Conservation (phyloP, 2,113 vertebrate species). For the Neofelis nebulosa region DNA sequence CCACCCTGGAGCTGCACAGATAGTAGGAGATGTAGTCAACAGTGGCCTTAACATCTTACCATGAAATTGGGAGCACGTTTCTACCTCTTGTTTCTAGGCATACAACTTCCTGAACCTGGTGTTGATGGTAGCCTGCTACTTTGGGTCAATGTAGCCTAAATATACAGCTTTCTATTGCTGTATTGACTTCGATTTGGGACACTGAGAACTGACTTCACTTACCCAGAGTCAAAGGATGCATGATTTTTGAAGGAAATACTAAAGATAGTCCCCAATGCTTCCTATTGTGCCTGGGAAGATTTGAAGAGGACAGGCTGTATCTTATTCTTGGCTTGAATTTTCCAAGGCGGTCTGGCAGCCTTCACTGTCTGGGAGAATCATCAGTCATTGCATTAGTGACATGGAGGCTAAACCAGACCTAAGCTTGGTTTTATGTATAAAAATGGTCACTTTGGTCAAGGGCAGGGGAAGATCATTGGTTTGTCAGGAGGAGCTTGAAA, state of each 20-base stretch:
- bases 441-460: not conserved
- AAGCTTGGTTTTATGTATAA: not conserved
- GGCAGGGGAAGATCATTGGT: accelerated
- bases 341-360: not conserved
- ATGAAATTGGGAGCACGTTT: not conserved
- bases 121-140: not conserved
- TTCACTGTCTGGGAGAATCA: not conserved
- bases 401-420: not conserved
- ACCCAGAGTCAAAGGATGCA: not conserved
- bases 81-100: not conserved
- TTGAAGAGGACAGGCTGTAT: not conserved
- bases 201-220: not conserved
- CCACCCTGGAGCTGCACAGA: too few relatives aligned
- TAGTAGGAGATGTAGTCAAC: not conserved
- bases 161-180: not conserved
- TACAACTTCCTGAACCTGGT: not conserved
- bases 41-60: not conserved
- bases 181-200: not conserved
- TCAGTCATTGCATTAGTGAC: not conserved
- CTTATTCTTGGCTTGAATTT: constrained; percentile 30
- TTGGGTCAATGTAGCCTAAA: not conserved
- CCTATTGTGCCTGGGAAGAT: not conserved
- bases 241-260: constrained; percentile 12
- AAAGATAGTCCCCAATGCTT: not conserved
- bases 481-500: not conserved